Evolutionary conservation across 2,113 vertebrate species (phyloP).

Genomic region (Oryzias celebensis): DNA sequence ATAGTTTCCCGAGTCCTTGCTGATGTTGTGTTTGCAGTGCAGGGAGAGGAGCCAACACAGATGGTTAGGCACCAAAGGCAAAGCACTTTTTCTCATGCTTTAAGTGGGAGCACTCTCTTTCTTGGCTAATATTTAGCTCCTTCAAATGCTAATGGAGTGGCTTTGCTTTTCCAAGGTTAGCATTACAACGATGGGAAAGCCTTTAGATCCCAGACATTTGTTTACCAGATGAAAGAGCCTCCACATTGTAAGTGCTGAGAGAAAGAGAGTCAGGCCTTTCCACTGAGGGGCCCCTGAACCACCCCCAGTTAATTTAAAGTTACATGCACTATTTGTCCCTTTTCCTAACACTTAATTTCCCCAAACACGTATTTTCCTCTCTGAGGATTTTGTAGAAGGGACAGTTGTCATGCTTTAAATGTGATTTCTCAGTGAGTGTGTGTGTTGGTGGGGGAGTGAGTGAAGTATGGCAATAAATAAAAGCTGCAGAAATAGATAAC

Average conservation of each 20-base stretch:
- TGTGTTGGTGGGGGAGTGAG: slow-evolving; percentile 20
- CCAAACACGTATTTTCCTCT: slow-evolving; percentile 74
- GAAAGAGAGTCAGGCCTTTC: slow-evolving; percentile 46
- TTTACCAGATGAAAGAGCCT: slow-evolving; percentile 92
- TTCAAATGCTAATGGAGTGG: slow-evolving; percentile 99
- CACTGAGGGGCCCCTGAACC: slow-evolving; percentile 37
- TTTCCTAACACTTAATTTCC: slow-evolving; percentile 79
- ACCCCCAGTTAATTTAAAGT: slow-evolving; percentile 84
- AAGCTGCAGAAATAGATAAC: slow-evolving; percentile 36
- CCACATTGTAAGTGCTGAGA: slow-evolving; percentile 78
- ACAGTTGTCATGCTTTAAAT: slow-evolving; percentile 48
- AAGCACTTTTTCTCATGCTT: slow-evolving; percentile 96
- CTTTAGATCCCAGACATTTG: slow-evolving; percentile 96
- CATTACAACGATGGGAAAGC: slow-evolving; percentile 99
- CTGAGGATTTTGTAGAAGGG: slow-evolving; percentile 46
- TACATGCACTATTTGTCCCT: slow-evolving; percentile 83
- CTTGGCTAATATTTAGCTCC: slow-evolving; percentile 99
- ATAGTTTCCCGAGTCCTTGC: slow-evolving; percentile 45
- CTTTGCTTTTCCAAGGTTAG: slow-evolving; percentile 95
- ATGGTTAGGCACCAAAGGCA: slow-evolving; percentile 89
- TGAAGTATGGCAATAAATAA: slow-evolving; percentile 55
- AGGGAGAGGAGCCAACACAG: slow-evolving; percentile 85
- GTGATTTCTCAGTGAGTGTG: slow-evolving; percentile 30
- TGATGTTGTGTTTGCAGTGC: slow-evolving; percentile 70
- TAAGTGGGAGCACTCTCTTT: slow-evolving; percentile 92